Percentiles rank a stretch among this genome's conserved stretches.
Evolutionary conservation across 2,888 invertebrate genomes (phyloP).

Genomic region (Acleris sparsana): DNA sequence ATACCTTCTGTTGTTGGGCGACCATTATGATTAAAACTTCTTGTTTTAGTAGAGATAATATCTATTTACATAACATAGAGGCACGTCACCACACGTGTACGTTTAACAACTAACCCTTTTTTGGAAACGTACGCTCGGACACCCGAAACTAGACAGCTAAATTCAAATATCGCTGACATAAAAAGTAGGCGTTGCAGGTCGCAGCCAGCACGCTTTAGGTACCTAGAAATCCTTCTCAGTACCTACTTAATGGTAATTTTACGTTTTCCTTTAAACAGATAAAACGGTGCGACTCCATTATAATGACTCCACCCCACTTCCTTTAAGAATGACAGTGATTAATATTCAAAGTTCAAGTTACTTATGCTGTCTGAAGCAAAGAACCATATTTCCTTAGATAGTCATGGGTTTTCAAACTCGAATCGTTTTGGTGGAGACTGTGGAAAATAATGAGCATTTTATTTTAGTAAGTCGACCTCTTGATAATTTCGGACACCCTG

Average conservation of each 20-base stretch:
- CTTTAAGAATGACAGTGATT: slow-evolving; percentile 30
- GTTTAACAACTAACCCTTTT: no score
- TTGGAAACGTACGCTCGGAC: no score
- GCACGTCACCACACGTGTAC: no score
- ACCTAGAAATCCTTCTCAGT: no score
- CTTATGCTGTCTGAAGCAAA: slow-evolving; percentile 17
- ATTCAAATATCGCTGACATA: slow-evolving; percentile 1
- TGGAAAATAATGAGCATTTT: neutral
- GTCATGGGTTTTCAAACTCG: slow-evolving; percentile 18
- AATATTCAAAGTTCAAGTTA: slow-evolving; percentile 26
- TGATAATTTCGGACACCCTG: slow-evolving; percentile 35
- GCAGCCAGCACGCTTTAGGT: no score
- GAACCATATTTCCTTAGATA: slow-evolving; percentile 20
- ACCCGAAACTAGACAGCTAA: no score
- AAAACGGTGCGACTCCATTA: slow-evolving; percentile 7
- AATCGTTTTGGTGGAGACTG: neutral
- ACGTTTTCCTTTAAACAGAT: slow-evolving; percentile 4
- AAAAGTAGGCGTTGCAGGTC: neutral
- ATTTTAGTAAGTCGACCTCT: neutral
- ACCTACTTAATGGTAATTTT: neutral
- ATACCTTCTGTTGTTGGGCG: no score
- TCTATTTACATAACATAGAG: no score
- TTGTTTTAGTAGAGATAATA: no score
- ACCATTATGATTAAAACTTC: no score
- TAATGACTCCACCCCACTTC: slow-evolving; percentile 29